A percentile compares a stretch with the other conserved stretches of the same genome.
phyloP scores from a whole-genome alignment of 2,113 vertebrate genomes.

The Entomyzon cyanotis region DNA sequence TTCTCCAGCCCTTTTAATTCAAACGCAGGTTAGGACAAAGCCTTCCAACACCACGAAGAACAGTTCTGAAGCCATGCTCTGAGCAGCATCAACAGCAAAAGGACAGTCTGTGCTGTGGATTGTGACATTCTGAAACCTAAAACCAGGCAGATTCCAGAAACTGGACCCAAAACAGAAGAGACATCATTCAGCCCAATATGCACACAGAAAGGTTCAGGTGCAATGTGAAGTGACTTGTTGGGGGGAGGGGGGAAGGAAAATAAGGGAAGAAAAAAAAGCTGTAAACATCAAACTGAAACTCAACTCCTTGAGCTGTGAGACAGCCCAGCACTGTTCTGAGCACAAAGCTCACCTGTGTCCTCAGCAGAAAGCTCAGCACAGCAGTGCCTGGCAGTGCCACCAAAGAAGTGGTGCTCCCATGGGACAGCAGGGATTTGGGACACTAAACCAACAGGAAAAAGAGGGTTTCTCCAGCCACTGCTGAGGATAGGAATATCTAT shows the following conservation, averaged over 20 bases:
- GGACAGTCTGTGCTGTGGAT: neutral
- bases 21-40: neutral
- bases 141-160: neutral
- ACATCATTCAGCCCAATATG: neutral
- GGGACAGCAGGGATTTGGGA: neutral
- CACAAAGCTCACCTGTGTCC: fast-evolving
- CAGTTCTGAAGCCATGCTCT: neutral
- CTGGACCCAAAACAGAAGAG: neutral
- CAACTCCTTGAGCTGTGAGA: neutral
- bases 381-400: neutral
- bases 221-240: neutral
- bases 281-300: neutral
- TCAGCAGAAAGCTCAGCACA: neutral
- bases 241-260: neutral
- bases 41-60: neutral
- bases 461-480: neutral
- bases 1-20: neutral
- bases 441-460: neutral
- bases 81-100: neutral
- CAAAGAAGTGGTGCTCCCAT: neutral
- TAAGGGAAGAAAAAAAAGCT: neutral
- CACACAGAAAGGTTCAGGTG: neutral
- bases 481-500: neutral
- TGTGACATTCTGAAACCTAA: neutral
- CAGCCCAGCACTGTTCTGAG: neutral